Percentiles rank a stretch among this genome's conserved stretches.
Evolutionary conservation across 2,113 vertebrate genomes (phyloP).

Genomic region (Diadophis punctatus): DNA sequence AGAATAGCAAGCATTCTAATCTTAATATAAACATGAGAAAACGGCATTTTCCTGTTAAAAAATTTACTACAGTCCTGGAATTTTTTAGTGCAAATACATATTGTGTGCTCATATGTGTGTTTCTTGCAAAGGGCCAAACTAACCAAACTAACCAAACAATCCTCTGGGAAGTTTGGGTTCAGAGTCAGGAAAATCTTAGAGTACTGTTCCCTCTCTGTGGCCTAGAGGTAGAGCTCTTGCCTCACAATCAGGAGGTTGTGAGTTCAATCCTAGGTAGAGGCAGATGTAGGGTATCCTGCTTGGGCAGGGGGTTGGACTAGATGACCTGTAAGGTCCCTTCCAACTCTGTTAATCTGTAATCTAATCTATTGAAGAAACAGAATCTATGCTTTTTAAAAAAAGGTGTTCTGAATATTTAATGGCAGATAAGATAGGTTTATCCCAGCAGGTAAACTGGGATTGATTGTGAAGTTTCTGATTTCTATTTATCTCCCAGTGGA

Average conservation of each 20-base stretch:
- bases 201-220: too few relatives aligned
- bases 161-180: neutral
- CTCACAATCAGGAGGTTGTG: too few relatives aligned
- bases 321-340: too few relatives aligned
- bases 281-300: too few relatives aligned
- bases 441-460: neutral
- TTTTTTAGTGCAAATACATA: neutral
- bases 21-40: slow-evolving; percentile 12
- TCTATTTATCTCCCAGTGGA: neutral
- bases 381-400: neutral
- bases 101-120: neutral
- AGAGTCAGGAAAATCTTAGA: too few relatives aligned
- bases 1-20: slow-evolving; percentile 9
- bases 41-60: neutral
- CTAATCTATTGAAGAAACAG: neutral
- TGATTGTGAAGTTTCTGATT: neutral
- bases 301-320: too few relatives aligned
- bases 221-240: too few relatives aligned
- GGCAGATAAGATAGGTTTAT: neutral
- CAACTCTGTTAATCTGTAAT: too few relatives aligned
- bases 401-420: neutral
- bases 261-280: too few relatives aligned
- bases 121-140: neutral
- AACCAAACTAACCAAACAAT: neutral
- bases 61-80: neutral